Base-by-base conservation (phyloP, 2,888 invertebrate species). In the Cantharis flavilabris region DNA sequence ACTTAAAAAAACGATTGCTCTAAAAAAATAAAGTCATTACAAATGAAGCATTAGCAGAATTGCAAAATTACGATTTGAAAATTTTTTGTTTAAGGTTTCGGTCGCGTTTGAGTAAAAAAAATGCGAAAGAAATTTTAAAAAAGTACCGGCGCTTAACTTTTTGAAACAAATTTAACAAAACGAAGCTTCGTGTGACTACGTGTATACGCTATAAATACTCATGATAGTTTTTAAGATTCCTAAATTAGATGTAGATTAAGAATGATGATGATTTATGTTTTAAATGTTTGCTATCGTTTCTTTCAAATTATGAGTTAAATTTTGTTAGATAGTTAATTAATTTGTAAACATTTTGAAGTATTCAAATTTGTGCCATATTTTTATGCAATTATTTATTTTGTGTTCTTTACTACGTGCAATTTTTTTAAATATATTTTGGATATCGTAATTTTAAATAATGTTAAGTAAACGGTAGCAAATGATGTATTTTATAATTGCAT, bases 121-220 rank as follows among this genome's bases (percentile, higher is more conserved):
- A 18, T 18, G 23, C 18, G 23, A 65, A 18, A 18, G 23, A 30
- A 62, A 79, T 76, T 75, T 76, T 72, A 76, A 71, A 80, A 79
- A 79, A 81, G 76, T 80, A 80, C 77, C 72, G 70, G 63, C 74
- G 78, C 77, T 78, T 77, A 78, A 72, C 72, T 79, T 79, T 76
- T 73, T 75, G 75, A 77, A 77, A 74, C 49, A 49, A 49, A 78
- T 73, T 65, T 65, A 81, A 69, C 75, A 76, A 73, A 81, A 81
- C 73, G 81, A 81, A 83, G 88, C 88, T 88, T 88, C 86, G 86
- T 87, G 87, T 87, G 86, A 87, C 86, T 86, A 85, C 83, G 86
- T 86, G 87, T 88, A 88, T 87, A 88, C 87, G 87, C 87, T 86
- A 49, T 49, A 85, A 85, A 85, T 87, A 87, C 86, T 87, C 87